Evolutionary conservation across 2,113 vertebrate species (phyloP), one percentile per base, ranked within the genome.

Genomic region (Aegithalos caudatus): DNA sequence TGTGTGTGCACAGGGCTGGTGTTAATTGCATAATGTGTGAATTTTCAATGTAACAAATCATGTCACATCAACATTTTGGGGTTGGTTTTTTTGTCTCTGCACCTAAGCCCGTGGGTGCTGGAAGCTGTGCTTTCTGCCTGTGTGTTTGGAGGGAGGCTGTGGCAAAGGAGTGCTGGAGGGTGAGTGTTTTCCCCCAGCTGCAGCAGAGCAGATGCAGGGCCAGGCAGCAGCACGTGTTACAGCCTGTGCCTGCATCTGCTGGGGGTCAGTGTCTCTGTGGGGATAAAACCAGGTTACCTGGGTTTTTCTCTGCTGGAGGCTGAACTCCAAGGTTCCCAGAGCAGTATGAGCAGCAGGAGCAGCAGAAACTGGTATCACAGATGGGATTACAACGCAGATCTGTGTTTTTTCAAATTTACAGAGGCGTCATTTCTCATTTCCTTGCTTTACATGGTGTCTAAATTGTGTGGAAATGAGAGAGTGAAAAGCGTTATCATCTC

Each of bases 11-110:
- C 14, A 11, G n/a, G 27, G 27, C 72, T 77, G 67, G 10, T 27
- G 4, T 27, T 21, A 8, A 57, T 6, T 16, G 23, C 16, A 6
- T 0, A 5, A 29, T 2, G 7, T 31, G 25, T 23, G 64, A 21
- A 8, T 70, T 58, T 28, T 17, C 48, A 21, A 12, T 0, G 0
- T 16, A 7, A 7, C 16, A 3, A 60, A 64, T 60, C 5, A 20
- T 7, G 23, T 3, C 17, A 21, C 38, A 25, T 23, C 42, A 21
- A 7, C 8, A 31, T 1, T 7, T 53, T 4, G 0, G 11, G n/a
- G 21, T 3, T n/a, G n/a, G n/a, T 17, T 14, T 13, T 22, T 44
- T 42, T 53, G 35, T 40, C 81, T 51, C 35, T 65, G 29, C 23
- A 28, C 28, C 23, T 19, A 29, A 42, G 21, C 11, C 44, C 5